phyloP scores from a whole-genome alignment of 2,113 vertebrate genomes.

The Halichoerus grypus region DNA sequence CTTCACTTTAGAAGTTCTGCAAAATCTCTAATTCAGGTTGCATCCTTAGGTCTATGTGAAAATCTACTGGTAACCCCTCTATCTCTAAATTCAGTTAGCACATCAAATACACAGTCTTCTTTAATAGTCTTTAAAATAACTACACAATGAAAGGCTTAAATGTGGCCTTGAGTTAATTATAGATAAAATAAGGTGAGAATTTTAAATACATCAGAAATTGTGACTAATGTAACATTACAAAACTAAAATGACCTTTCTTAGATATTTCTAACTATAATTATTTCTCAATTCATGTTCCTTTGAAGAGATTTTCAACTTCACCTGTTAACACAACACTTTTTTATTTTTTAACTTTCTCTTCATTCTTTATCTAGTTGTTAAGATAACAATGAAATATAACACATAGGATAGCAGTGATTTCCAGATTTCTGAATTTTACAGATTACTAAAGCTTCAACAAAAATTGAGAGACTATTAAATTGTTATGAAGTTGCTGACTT shows the following conservation, averaged over 20 bases:
- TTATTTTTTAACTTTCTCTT: conserved; percentile 19
- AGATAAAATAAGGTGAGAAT: not conserved
- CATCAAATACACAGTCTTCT: not conserved
- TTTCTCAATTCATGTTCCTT: conserved; percentile 2
- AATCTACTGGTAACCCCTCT: not conserved
- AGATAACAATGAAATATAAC: conserved; percentile 5
- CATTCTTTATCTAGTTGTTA: not conserved
- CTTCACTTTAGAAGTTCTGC: conserved; percentile 4
- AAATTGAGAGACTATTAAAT: conserved; percentile 9
- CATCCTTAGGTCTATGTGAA: not conserved
- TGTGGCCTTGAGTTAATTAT: not conserved
- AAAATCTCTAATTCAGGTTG: not conserved
- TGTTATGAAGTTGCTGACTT: not conserved
- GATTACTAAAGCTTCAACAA: not conserved
- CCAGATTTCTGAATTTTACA: conserved; percentile 5
- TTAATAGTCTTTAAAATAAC: not conserved
- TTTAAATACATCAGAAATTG: conserved; percentile 15
- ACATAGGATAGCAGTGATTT: not conserved
- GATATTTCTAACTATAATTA: conserved; percentile 7
- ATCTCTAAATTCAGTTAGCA: not conserved
- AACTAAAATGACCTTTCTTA: conserved; percentile 34
- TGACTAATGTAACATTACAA: conserved; percentile 5
- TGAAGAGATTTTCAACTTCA: conserved; percentile 12
- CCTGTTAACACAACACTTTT: not conserved
- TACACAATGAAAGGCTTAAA: not conserved